These are phyloP conservation scores for Wiebesia pumilae DNA, from an alignment of 1,140 invertebrate species.

Conservation along the genomic window DNA sequence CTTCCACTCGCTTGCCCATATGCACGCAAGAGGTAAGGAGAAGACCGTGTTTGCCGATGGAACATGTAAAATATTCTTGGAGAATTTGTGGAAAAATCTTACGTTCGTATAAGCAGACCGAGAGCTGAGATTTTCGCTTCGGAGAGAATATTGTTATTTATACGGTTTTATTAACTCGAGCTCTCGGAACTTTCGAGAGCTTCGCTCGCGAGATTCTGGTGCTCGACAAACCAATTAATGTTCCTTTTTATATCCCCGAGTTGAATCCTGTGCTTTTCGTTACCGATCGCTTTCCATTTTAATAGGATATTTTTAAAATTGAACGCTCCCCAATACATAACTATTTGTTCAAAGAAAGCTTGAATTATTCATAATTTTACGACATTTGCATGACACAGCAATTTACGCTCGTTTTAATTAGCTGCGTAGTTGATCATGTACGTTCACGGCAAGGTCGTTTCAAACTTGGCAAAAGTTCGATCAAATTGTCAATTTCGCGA, in stretches of 20 bases:
- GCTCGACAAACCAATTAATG: not conserved
- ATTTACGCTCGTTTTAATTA: not conserved
- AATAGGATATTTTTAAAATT: too few relatives aligned
- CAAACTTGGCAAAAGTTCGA: too few relatives aligned
- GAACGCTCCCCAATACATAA: too few relatives aligned
- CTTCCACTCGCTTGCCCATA: not conserved
- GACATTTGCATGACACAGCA: not conserved
- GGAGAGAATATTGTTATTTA: slow-evolving; percentile 22
- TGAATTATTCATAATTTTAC: not conserved
- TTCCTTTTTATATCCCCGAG: too few relatives aligned
- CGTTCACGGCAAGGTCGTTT: too few relatives aligned
- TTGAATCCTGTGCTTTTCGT: too few relatives aligned
- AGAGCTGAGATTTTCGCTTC: not conserved
- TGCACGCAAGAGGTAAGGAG: not conserved
- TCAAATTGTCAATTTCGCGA: too few relatives aligned
- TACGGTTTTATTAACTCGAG: not conserved
- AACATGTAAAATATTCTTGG: slow-evolving; percentile 27
- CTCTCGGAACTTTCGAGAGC: not conserved
- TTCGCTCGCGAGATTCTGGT: not conserved
- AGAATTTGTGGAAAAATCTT: slow-evolving; percentile 17
- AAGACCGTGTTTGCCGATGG: not conserved
- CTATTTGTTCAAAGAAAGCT: not conserved
- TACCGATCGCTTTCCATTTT: too few relatives aligned
- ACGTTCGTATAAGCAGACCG: not conserved
- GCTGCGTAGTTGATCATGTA: not conserved